Conservation (phyloP, 2,113 vertebrate genomes). For the Oophaga pumilio region DNA sequence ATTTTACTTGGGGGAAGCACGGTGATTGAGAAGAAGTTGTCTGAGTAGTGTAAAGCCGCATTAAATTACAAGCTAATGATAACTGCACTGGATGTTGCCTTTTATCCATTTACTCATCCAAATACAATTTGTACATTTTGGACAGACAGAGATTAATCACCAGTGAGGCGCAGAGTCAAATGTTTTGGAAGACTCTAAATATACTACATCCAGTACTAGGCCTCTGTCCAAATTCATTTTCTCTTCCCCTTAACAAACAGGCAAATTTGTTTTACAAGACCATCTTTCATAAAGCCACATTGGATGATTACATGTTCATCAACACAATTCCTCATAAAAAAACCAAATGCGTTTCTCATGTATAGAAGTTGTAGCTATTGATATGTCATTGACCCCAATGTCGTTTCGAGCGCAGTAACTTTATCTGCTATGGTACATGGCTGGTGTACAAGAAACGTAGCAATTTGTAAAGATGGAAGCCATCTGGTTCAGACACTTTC, state of each 20-base stretch:
- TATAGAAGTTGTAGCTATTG: not conserved
- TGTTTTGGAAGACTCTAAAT: slow-evolving; percentile 5
- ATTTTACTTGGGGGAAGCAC: no score
- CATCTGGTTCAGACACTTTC: not conserved
- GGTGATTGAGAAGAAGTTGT: not conserved
- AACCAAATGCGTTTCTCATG: not conserved
- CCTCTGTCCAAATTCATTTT: slow-evolving; percentile 10
- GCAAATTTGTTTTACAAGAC: slow-evolving; percentile 16
- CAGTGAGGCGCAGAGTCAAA: not conserved
- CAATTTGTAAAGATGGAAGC: not conserved
- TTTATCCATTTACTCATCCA: slow-evolving; percentile 8
- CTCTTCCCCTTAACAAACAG: not conserved
- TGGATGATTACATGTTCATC: slow-evolving; percentile 1
- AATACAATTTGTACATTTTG: not conserved
- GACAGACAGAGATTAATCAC: slow-evolving; percentile 7
- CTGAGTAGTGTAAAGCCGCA: no score
- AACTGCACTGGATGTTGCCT: not conserved
- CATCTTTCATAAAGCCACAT: not conserved
- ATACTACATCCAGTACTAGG: not conserved
- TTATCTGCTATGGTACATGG: not conserved
- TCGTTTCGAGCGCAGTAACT: no score
- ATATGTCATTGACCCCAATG: not conserved
- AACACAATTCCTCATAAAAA: slow-evolving; percentile 6
- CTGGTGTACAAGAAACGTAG: not conserved
- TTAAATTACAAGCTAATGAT: not conserved